Conservation (phyloP, 2,888 invertebrate genomes). For the Ichneumon xanthorius region DNA sequence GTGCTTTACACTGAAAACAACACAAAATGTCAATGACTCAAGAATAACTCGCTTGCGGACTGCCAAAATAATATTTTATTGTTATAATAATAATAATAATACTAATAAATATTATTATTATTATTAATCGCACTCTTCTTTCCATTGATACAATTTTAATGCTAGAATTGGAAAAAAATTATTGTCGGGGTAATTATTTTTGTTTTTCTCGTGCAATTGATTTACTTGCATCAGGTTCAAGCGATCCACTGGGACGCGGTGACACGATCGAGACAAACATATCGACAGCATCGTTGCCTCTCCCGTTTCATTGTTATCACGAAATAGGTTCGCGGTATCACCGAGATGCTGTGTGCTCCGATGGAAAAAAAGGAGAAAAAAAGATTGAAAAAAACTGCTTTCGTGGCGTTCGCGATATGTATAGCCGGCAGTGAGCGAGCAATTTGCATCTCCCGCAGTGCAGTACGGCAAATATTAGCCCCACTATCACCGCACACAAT, state of each 20-base stretch:
- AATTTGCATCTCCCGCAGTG: constrained; percentile 19
- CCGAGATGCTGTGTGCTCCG: neutral
- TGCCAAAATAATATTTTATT: too few species aligned
- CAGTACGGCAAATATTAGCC: constrained; percentile 7
- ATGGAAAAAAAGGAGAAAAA: neutral
- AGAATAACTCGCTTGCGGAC: too few species aligned
- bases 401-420: neutral
- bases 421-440: neutral
- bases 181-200: neutral
- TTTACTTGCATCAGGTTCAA: neutral
- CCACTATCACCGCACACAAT: constrained; percentile 16
- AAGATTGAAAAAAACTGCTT: neutral
- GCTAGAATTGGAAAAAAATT: neutral
- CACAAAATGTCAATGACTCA: too few species aligned
- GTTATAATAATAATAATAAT: too few species aligned
- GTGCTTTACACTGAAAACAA: too few species aligned
- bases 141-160: neutral
- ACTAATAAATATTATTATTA: neutral
- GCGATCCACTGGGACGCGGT: neutral
- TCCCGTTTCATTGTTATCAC: neutral
- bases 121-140: neutral
- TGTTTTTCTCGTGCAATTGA: neutral
- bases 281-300: neutral
- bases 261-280: neutral
- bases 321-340: neutral